Evolutionary conservation across 2,113 vertebrate genomes (phyloP).

Genomic region (Tympanuchus pallidicinctus): DNA sequence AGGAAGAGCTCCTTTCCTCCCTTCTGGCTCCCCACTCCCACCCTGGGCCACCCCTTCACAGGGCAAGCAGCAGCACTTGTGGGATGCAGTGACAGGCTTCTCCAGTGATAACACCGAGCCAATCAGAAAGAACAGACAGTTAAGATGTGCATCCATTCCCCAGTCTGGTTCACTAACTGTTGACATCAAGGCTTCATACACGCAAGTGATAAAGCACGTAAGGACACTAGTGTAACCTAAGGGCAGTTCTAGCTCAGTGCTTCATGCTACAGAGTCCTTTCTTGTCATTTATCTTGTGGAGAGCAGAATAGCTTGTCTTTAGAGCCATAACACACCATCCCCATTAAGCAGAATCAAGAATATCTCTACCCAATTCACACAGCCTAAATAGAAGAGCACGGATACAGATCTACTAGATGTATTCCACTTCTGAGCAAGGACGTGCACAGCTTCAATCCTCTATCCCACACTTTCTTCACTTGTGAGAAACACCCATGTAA

Average conservation of each 20-base stretch:
- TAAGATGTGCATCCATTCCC: rapidly evolving
- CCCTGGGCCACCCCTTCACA: neutral
- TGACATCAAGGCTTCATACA: rapidly evolving
- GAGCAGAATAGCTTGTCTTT: neutral
- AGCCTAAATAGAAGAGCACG: neutral
- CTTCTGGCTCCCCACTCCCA: neutral
- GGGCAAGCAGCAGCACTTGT: neutral
- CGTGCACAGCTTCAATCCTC: neutral
- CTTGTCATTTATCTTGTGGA: neutral
- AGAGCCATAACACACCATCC: neutral
- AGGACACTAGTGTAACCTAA: rapidly evolving
- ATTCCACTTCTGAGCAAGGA: neutral
- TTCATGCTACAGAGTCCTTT: neutral
- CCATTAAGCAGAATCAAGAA: rapidly evolving
- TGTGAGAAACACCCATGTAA: neutral
- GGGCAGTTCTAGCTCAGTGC: neutral
- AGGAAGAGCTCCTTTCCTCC: neutral
- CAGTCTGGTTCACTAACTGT: neutral
- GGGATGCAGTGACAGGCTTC: neutral
- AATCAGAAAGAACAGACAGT: neutral
- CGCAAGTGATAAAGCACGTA: rapidly evolving
- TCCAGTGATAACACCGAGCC: neutral
- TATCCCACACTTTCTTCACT: neutral
- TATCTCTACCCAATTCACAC: neutral
- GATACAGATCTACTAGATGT: neutral